A percentile compares a stretch with the other conserved stretches of the same genome.
Conservation (phyloP, 2,888 invertebrate genomes). For the Chrysolina oricalcia region DNA sequence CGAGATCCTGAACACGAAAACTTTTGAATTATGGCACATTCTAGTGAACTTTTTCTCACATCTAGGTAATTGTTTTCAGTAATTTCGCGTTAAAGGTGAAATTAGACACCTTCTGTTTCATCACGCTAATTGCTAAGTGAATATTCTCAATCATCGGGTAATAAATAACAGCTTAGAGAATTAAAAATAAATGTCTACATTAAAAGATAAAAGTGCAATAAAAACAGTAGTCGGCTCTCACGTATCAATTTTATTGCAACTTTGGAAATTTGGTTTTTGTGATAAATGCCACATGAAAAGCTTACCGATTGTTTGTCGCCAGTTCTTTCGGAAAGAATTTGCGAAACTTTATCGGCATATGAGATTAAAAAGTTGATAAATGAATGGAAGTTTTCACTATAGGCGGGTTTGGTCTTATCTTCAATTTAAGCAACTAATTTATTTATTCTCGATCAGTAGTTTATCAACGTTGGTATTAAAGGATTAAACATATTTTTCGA, state of each 20-base stretch:
- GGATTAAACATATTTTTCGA: not conserved
- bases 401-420: not conserved
- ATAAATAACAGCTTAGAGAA: conserved; percentile 40
- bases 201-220: conserved; percentile 51
- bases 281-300: conserved; percentile 8
- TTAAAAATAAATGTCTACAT: conserved; percentile 43
- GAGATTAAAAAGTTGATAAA: not conserved
- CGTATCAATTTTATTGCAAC: conserved; percentile 54
- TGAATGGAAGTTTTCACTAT: not conserved
- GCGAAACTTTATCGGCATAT: not conserved
- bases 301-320: not conserved
- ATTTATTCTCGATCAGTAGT: not conserved
- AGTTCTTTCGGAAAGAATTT: not conserved
- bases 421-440: not conserved
- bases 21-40: not conserved
- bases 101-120: not conserved
- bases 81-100: not conserved
- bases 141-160: conserved; percentile 37
- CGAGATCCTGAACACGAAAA: not conserved
- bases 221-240: conserved; percentile 55
- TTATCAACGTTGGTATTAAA: conserved; percentile 6
- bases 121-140: conserved; percentile 32
- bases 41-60: not conserved
- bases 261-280: conserved; percentile 43
- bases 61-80: not conserved